These are phyloP conservation scores for Luehdorfia chinensis DNA, from an alignment of 1,140 invertebrate species.

Conservation along the genomic window DNA sequence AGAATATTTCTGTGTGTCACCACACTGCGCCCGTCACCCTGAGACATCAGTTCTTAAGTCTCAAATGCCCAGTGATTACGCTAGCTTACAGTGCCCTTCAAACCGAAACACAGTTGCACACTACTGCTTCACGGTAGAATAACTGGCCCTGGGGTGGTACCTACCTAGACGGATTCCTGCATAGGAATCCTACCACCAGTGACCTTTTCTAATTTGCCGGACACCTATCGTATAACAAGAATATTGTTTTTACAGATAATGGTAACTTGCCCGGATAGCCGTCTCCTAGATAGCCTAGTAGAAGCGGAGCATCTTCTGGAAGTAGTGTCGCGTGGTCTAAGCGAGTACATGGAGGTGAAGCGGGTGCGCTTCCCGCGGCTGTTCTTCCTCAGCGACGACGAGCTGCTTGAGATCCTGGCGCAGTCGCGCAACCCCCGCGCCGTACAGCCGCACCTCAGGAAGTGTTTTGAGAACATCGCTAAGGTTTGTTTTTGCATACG, in stretches of 20 bases:
- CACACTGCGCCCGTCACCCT: too few relatives aligned
- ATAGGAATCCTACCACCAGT: too few relatives aligned
- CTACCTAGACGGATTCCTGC: too few relatives aligned
- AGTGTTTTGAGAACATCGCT: constrained; percentile 89
- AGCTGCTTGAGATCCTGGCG: constrained; percentile 86
- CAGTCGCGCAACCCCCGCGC: constrained; percentile 85
- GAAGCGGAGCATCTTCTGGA: constrained; percentile 83
- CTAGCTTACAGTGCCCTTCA: too few relatives aligned
- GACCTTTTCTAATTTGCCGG: too few relatives aligned
- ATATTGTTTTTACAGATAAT: constrained; percentile 79
- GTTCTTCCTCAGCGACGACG: constrained; percentile 89
- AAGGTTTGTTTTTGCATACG: constrained; percentile 72
- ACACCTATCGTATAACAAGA: too few relatives aligned
- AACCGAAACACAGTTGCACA: too few relatives aligned
- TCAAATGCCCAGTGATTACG: too few relatives aligned
- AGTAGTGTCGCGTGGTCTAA: constrained; percentile 84
- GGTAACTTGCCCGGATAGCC: constrained; percentile 78
- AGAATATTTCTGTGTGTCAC: too few relatives aligned
- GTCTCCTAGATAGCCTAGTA: constrained; percentile 81
- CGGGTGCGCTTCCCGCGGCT: constrained; percentile 84
- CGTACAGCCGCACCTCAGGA: constrained; percentile 87
- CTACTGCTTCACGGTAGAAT: too few relatives aligned
- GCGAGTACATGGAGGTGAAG: constrained; percentile 87
- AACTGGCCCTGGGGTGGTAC: too few relatives aligned
- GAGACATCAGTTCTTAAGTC: too few relatives aligned